Conservation (phyloP, 2,113 vertebrate species). For the Corythornis vintsioides region DNA sequence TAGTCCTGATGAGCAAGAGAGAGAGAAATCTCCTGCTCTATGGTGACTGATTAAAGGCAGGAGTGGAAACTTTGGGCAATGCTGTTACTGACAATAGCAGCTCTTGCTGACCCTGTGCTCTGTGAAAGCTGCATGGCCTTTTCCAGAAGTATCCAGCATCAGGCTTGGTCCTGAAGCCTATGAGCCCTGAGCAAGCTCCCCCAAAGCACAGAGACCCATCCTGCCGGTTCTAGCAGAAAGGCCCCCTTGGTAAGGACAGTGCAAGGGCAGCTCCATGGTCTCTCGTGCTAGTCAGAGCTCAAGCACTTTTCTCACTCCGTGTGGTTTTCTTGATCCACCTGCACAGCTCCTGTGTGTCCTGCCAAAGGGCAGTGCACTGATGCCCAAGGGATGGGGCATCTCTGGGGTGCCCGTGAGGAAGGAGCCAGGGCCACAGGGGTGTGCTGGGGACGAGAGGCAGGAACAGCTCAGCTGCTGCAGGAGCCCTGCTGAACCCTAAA, state of each 20-base stretch:
- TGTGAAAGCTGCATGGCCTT: fast-evolving
- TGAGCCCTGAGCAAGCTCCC: too few species aligned
- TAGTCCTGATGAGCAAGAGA: background rate
- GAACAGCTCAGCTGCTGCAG: fast-evolving
- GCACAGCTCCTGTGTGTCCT: fast-evolving
- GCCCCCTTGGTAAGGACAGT: fast-evolving
- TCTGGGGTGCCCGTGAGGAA: fast-evolving
- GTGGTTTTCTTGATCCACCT: background rate
- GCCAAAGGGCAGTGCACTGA: fast-evolving
- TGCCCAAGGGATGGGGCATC: fast-evolving
- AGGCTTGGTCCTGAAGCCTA: background rate
- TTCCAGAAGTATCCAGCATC: background rate
- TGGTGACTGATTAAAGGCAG: background rate
- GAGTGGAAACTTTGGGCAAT: background rate
- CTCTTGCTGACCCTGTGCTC: background rate
- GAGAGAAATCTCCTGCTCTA: background rate
- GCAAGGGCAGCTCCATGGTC: fast-evolving
- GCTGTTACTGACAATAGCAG: background rate
- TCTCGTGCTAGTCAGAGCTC: fast-evolving
- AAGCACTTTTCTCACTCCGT: fast-evolving
- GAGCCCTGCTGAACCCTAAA: background rate
- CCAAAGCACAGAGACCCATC: fast-evolving
- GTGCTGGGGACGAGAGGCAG: background rate
- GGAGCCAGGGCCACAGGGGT: background rate
- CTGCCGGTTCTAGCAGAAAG: background rate